Evolutionary conservation across 2,797 vertebrate genomes (phyloP).

Genomic region (Oreochromis grahami): DNA sequence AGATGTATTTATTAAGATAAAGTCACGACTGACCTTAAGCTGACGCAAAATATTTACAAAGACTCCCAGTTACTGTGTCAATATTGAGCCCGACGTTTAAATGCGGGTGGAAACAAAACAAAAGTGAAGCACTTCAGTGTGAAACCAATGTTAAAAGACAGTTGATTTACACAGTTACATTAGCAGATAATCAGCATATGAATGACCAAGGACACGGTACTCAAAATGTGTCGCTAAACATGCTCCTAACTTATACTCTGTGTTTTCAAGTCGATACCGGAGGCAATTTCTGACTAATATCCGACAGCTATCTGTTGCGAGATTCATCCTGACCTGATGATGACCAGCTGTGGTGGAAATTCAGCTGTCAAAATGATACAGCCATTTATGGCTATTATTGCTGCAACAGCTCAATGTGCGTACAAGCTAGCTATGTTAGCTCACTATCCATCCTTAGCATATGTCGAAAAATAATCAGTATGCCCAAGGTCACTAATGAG

Average conservation of each 20-base stretch:
- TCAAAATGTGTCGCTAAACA: not conserved
- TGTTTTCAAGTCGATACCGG: not conserved
- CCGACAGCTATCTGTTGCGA: not conserved
- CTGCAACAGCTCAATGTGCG: constrained; percentile 6
- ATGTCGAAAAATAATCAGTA: constrained; percentile 63
- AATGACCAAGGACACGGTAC: not conserved
- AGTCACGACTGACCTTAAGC: not conserved
- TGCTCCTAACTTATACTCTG: not conserved
- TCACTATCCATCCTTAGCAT: constrained; percentile 49
- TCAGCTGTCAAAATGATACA: constrained; percentile 41
- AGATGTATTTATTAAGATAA: not conserved
- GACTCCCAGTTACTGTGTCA: not conserved
- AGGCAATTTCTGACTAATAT: not conserved
- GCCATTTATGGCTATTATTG: constrained; percentile 23
- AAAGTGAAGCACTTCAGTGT: not conserved
- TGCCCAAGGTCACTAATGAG: constrained; percentile 67
- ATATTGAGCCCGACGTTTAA: not conserved
- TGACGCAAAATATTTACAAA: not conserved
- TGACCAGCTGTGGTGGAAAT: not conserved
- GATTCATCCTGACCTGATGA: not conserved
- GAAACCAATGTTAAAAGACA: not conserved
- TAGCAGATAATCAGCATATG: not conserved
- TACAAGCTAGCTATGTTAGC: constrained; percentile 34
- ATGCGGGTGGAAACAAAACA: not conserved
- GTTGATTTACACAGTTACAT: not conserved